Conservation (phyloP, 2,888 invertebrate species). For the Polydrusus pterygomalis region DNA sequence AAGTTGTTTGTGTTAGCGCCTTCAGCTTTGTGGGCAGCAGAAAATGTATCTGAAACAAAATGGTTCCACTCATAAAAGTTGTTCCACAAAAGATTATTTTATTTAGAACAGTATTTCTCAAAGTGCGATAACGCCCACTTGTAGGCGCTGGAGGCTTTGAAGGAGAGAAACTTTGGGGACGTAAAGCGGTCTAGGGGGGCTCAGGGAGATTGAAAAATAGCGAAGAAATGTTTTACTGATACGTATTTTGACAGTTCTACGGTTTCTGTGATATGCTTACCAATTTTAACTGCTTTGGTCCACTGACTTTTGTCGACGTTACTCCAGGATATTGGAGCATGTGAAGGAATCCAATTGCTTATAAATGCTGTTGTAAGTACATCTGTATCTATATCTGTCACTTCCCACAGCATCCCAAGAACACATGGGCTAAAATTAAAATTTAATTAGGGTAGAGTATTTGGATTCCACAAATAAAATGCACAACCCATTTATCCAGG, state of each 20-base stretch:
- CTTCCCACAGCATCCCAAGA: constrained; percentile 74
- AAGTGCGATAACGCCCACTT: no score
- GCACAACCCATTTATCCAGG: no score
- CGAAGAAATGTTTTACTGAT: no score
- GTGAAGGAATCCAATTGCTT: constrained; percentile 72
- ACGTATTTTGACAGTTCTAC: no score
- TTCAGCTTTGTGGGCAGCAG: constrained; percentile 4
- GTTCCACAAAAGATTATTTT: no score
- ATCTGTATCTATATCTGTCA: constrained; percentile 74
- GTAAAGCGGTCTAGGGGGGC: no score
- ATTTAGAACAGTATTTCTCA: no score
- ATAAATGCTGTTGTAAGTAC: constrained; percentile 72
- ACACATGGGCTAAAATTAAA: constrained; percentile 71
- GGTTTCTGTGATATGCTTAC: no score
- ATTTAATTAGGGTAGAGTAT: not conserved
- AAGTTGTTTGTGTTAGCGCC: constrained; percentile 68
- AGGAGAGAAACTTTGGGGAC: no score
- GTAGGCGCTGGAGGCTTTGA: no score
- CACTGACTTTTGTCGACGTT: constrained; percentile 71
- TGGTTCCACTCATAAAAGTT: constrained; percentile 7
- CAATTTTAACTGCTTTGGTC: constrained; percentile 65
- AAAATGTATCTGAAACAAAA: constrained; percentile 53
- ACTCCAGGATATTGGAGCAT: constrained; percentile 71
- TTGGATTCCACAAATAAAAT: not conserved
- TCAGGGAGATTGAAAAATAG: no score